These are phyloP conservation scores for Heteromurus nitidus DNA, from an alignment of 2,888 invertebrate genomes.

Conservation along the genomic window DNA sequence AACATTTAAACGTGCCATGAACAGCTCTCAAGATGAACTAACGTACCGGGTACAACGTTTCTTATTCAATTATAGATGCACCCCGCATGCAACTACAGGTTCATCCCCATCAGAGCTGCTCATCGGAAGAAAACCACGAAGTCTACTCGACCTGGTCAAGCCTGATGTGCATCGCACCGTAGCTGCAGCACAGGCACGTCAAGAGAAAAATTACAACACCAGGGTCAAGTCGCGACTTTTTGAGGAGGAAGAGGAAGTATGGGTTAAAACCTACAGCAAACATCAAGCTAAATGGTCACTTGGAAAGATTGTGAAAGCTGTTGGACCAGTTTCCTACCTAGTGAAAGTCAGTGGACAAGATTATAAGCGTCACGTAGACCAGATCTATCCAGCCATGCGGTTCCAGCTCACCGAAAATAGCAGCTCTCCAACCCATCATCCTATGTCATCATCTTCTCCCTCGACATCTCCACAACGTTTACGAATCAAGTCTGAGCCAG, in stretches of 20 bases:
- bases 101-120: slow-evolving; percentile 44
- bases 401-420: too few relatives aligned
- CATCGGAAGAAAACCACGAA: slow-evolving; percentile 9
- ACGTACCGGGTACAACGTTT: background rate
- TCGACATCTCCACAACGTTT: too few relatives aligned
- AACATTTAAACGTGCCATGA: slow-evolving; percentile 49
- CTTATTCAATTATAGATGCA: slow-evolving; percentile 38
- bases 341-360: slow-evolving; percentile 9
- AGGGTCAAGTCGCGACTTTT: slow-evolving; percentile 21
- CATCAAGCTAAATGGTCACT: slow-evolving; percentile 50
- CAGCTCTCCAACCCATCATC: too few relatives aligned
- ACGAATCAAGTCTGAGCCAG: too few relatives aligned
- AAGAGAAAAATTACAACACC: slow-evolving; percentile 30
- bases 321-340: slow-evolving; percentile 45
- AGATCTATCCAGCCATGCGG: too few relatives aligned
- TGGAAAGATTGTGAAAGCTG: background rate
- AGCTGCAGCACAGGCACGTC: slow-evolving; percentile 11
- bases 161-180: slow-evolving; percentile 14
- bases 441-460: too few relatives aligned
- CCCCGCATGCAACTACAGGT: slow-evolving; percentile 53
- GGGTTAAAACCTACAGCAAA: slow-evolving; percentile 33
- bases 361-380: slow-evolving; percentile 48
- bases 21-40: background rate
- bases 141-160: slow-evolving; percentile 21
- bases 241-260: slow-evolving; percentile 2